These are phyloP conservation scores for Drosophila neocordata DNA, from an alignment of 1,140 invertebrate genomes.

Conservation along the genomic window DNA sequence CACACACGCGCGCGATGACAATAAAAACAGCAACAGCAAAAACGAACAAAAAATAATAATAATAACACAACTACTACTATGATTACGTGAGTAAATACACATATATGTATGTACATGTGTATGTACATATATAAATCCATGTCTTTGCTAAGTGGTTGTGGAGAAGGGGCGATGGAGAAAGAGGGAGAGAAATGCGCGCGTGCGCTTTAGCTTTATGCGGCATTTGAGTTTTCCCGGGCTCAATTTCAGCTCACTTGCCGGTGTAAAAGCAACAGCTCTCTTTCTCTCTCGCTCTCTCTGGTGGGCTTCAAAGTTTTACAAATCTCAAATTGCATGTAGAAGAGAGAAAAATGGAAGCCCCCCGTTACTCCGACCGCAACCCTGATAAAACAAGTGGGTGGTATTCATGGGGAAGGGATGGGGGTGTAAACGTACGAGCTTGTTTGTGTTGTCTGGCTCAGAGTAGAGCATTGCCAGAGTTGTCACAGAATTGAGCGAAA, in stretches of 20 bases:
- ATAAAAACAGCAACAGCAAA: constrained; percentile 10
- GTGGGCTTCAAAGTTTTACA: not conserved
- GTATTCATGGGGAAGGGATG: not conserved
- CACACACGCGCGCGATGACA: constrained; percentile 10
- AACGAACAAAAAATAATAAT: constrained; percentile 14
- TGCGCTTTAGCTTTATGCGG: constrained; percentile 17
- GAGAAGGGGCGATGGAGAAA: not conserved
- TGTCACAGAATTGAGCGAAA: not conserved
- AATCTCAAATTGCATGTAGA: constrained; percentile 1
- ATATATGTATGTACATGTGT: constrained; percentile 2
- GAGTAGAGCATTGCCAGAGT: not conserved
- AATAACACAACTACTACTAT: constrained; percentile 17
- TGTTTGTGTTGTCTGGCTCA: constrained; percentile 11
- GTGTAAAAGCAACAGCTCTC: constrained; percentile 18
- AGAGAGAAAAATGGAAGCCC: not conserved
- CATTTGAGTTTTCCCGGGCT: constrained; percentile 20
- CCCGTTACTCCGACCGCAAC: not conserved
- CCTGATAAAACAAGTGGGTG: constrained; percentile 4
- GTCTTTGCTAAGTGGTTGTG: constrained; percentile 2
- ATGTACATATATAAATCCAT: constrained; percentile 30
- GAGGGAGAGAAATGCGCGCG: constrained; percentile 2
- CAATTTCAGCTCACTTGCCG: constrained; percentile 16
- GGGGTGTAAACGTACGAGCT: not conserved
- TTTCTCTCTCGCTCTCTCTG: constrained; percentile 12
- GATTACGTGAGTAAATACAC: constrained; percentile 21